phyloP scores from a whole-genome alignment of 2,797 vertebrate species.

The Morelia viridis region DNA sequence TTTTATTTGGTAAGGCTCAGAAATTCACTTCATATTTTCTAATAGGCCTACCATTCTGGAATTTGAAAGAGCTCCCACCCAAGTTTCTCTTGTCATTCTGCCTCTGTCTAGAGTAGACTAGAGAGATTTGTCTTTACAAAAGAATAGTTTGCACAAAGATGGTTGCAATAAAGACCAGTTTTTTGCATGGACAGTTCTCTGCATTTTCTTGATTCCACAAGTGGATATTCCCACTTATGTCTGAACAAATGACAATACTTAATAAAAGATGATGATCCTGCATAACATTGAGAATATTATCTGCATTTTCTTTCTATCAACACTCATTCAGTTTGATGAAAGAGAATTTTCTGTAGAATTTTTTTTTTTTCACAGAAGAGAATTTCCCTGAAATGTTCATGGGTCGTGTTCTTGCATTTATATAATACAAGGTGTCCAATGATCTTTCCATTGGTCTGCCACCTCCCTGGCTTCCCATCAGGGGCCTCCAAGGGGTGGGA shows the following conservation, averaged over 20 bases:
- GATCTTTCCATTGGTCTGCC: not conserved
- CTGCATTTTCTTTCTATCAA: not conserved
- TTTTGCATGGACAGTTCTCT: not conserved
- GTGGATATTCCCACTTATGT: not conserved
- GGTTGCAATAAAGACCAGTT: not conserved
- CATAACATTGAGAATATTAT: not conserved
- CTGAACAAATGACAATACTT: not conserved
- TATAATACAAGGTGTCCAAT: not conserved
- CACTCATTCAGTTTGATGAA: not conserved
- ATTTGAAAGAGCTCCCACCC: not conserved
- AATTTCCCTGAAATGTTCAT: not conserved
- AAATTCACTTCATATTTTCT: not conserved
- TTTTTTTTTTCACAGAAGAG: not conserved
- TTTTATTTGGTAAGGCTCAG: not conserved
- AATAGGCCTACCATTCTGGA: not conserved
- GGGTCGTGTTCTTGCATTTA: not conserved
- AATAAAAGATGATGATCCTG: not conserved
- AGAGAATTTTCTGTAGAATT: not conserved
- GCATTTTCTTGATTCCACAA: not conserved
- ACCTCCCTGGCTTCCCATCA: not conserved
- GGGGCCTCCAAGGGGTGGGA: not conserved
- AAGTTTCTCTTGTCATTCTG: not conserved
- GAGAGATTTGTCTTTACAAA: not conserved
- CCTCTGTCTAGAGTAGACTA: not conserved
- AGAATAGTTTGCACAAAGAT: not conserved